phyloP scores from a whole-genome alignment of 1,140 invertebrate species.

The Leptinotarsa texana region DNA sequence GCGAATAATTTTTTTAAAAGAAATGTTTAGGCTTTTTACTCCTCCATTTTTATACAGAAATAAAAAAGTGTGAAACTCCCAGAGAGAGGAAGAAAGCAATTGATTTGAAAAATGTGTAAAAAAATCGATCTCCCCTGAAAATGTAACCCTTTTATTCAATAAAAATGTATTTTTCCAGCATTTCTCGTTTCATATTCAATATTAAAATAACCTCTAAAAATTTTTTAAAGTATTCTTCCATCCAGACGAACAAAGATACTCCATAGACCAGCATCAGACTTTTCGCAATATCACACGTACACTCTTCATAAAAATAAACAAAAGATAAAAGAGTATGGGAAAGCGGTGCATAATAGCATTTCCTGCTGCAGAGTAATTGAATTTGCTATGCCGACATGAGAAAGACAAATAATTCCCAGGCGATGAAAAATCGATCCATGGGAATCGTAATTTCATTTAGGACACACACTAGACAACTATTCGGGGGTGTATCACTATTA shows the following conservation, averaged over 20 bases:
- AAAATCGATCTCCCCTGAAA: no score
- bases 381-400: constrained; percentile 29
- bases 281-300: constrained; percentile 11
- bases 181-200: no score
- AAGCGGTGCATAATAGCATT: constrained; percentile 23
- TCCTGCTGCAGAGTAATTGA: constrained; percentile 29
- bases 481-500: constrained; percentile 37
- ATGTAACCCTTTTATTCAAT: no score
- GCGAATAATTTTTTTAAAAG: no score
- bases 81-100: no score
- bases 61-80: no score
- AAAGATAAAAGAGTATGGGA: constrained; percentile 1
- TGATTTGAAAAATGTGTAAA: no score
- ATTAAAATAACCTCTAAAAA: no score
- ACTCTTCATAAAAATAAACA: constrained; percentile 10
- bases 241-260: neutral
- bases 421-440: constrained; percentile 28
- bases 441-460: constrained; percentile 31
- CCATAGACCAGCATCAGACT: neutral
- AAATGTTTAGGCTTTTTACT: no score
- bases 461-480: constrained; percentile 7
- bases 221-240: no score
- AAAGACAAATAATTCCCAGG: constrained; percentile 33
- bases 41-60: no score
- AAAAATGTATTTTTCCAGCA: no score